Evolutionary conservation across 1,140 invertebrate species (phyloP).

Genomic region (Hyphantria cunea): DNA sequence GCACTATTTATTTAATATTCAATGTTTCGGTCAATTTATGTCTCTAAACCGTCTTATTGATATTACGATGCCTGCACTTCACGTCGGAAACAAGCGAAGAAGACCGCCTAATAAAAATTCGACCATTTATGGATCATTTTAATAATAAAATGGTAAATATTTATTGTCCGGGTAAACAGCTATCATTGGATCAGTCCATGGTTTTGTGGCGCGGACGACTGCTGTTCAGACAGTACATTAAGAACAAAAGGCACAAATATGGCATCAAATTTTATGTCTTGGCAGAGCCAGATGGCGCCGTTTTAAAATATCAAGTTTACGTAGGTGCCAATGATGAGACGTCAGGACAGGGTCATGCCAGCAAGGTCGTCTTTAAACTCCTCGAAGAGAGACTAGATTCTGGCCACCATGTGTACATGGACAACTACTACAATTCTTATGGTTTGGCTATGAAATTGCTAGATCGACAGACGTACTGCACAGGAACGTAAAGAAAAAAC

Average conservation of each 20-base stretch:
- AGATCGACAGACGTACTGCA: conserved; percentile 43
- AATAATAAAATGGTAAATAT: conserved; percentile 44
- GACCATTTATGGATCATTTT: conserved; percentile 40
- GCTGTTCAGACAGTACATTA: conserved; percentile 59
- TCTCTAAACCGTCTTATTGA: conserved; percentile 46
- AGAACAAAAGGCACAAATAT: conserved; percentile 39
- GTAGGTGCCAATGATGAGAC: conserved; percentile 34
- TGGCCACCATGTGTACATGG: conserved; percentile 56
- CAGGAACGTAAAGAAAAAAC: conserved; percentile 33
- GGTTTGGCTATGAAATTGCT: conserved; percentile 40
- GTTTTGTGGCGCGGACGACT: conserved; percentile 63
- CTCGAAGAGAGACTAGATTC: conserved; percentile 44
- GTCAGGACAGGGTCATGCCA: conserved; percentile 35
- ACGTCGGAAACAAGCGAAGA: conserved; percentile 28
- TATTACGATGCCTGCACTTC: conserved; percentile 53
- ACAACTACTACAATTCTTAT: conserved; percentile 52
- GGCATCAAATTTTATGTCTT: conserved; percentile 64
- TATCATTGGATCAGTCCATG: conserved; percentile 66
- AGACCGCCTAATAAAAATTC: conserved; percentile 37
- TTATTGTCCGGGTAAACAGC: conserved; percentile 54
- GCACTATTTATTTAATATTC: conserved; percentile 45
- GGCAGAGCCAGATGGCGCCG: conserved; percentile 34
- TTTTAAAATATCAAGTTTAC: too few relatives aligned
- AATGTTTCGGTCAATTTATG: conserved; percentile 49
- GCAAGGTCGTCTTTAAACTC: conserved; percentile 47